Percentiles rank a stretch among this genome's conserved stretches.
Evolutionary conservation across 2,113 vertebrate species (phyloP).

Genomic region (Lamprotornis superbus): DNA sequence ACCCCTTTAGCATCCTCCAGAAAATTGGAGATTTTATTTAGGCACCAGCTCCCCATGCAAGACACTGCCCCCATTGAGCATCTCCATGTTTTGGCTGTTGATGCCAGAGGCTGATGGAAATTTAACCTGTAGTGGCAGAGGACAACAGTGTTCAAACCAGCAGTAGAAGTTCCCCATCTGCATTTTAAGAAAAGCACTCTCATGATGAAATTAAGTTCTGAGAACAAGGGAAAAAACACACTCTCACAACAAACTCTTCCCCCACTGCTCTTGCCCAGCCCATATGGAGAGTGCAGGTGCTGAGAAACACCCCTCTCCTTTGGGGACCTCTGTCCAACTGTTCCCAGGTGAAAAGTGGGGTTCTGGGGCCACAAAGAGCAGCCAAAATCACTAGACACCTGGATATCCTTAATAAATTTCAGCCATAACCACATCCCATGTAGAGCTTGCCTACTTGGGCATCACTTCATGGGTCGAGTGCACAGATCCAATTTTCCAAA

Average conservation of each 20-base stretch:
- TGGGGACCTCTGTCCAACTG: background rate
- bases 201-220: background rate
- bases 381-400: background rate
- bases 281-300: accelerated
- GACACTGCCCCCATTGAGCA: background rate
- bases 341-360: background rate
- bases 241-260: background rate
- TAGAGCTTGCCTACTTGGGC: background rate
- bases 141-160: background rate
- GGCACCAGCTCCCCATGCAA: background rate
- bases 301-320: background rate
- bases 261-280: background rate
- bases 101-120: background rate
- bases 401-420: background rate
- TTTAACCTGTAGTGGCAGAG: background rate
- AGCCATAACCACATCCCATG: background rate
- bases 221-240: background rate
- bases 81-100: background rate
- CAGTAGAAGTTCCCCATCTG: background rate
- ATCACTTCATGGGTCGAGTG: background rate
- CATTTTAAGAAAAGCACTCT: background rate
- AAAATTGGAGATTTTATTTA: background rate
- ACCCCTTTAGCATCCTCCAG: background rate
- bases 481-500: accelerated
- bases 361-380: background rate